Conservation (phyloP, 1,140 invertebrate genomes). For the Hormaphis cornu region DNA sequence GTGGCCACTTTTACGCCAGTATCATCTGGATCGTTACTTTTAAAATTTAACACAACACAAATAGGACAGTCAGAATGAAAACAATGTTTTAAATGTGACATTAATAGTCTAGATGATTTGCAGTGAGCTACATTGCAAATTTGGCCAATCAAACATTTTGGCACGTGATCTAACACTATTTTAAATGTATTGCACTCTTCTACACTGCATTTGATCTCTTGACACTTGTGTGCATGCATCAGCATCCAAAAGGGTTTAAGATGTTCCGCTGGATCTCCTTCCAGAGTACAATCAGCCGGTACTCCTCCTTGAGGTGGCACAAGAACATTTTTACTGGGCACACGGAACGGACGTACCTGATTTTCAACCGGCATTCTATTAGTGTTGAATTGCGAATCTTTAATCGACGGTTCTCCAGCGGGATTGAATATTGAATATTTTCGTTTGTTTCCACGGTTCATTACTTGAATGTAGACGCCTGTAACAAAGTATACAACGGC, state of each 20-base stretch:
- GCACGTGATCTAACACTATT: slow-evolving; percentile 98
- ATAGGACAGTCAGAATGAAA: slow-evolving; percentile 90
- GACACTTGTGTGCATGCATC: slow-evolving; percentile 97
- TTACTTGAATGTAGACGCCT: slow-evolving; percentile 3
- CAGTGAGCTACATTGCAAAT: slow-evolving; percentile 87
- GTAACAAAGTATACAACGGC: slow-evolving; percentile 10
- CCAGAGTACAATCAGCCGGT: slow-evolving; percentile 36
- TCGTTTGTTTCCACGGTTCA: slow-evolving; percentile 23
- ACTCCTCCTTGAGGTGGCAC: slow-evolving; percentile 42
- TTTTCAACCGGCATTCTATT: slow-evolving; percentile 24
- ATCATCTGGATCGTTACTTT: slow-evolving; percentile 47
- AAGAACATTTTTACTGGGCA: slow-evolving; percentile 16
- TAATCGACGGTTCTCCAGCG: slow-evolving; percentile 10
- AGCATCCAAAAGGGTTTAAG: slow-evolving; percentile 91
- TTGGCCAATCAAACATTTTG: slow-evolving; percentile 87
- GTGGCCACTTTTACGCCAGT: background rate
- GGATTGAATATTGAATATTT: slow-evolving; percentile 25
- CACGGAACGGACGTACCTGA: slow-evolving; percentile 41
- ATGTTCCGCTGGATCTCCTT: slow-evolving; percentile 94
- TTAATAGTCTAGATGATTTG: slow-evolving; percentile 95
- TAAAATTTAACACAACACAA: slow-evolving; percentile 88
- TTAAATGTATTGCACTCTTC: slow-evolving; percentile 99
- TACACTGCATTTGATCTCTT: slow-evolving; percentile 74
- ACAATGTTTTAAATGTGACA: slow-evolving; percentile 99
- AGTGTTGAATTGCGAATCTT: slow-evolving; percentile 8